Evolutionary conservation across 1,140 invertebrate species (phyloP).

Genomic region (Oryctes rhinoceros): DNA sequence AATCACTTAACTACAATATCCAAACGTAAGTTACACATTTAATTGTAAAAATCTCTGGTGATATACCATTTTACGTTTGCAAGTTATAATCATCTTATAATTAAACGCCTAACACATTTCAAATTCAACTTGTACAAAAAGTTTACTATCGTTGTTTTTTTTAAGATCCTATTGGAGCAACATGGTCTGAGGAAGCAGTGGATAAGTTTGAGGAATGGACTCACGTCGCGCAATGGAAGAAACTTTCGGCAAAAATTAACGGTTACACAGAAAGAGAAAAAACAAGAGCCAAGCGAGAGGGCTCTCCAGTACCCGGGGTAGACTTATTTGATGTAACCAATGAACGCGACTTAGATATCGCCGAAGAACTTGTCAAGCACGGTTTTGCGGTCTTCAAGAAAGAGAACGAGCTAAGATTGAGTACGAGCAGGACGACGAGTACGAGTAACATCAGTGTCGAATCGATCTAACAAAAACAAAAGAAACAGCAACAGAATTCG

Average conservation of each 20-base stretch:
- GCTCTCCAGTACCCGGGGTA: constrained; percentile 70
- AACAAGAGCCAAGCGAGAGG: constrained; percentile 63
- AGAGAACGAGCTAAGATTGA: constrained; percentile 45
- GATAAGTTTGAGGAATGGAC: constrained; percentile 76
- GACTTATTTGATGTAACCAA: constrained; percentile 66
- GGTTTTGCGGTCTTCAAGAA: constrained; percentile 56
- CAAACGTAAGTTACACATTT: too few species aligned
- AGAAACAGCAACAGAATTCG: neutral
- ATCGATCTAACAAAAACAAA: constrained; percentile 1
- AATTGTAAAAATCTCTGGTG: too few species aligned
- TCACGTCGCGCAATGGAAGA: constrained; percentile 70
- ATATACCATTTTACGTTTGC: too few species aligned
- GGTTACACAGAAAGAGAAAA: constrained; percentile 68
- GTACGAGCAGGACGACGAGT: constrained; percentile 51
- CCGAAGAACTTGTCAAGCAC: constrained; percentile 55
- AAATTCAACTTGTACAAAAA: too few species aligned
- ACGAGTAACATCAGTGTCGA: constrained; percentile 53
- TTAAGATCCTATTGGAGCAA: constrained; percentile 53
- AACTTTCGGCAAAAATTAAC: constrained; percentile 72
- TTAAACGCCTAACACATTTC: too few species aligned
- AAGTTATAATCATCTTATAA: neutral
- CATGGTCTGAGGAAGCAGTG: constrained; percentile 74
- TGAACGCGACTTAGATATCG: constrained; percentile 56
- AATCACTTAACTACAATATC: too few species aligned
- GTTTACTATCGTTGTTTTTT: neutral